Percentiles rank a stretch among this genome's conserved stretches.
Conservation (phyloP, 2,797 vertebrate species). For the Coreius guichenoti region DNA sequence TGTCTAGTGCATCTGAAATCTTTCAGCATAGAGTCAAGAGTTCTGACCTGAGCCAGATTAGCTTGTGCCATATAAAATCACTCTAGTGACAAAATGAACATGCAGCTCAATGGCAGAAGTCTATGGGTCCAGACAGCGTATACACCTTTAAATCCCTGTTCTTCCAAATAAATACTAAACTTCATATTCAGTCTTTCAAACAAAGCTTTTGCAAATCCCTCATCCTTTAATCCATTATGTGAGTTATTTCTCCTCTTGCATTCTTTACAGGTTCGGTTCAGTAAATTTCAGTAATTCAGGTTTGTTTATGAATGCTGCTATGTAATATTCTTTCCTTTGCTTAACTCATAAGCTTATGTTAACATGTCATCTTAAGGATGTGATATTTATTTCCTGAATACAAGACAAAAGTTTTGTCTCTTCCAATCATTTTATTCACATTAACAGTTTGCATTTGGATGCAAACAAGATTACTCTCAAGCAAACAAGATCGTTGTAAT, state of each 20-base stretch:
- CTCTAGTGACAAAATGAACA: constrained; percentile 38
- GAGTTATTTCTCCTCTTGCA: constrained; percentile 38
- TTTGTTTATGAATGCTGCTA: constrained; percentile 1
- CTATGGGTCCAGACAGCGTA: constrained; percentile 35
- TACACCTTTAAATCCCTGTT: neutral
- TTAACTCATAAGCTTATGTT: neutral
- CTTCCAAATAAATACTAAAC: constrained; percentile 45
- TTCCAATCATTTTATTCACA: neutral
- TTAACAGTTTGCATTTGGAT: neutral
- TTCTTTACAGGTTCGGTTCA: constrained; percentile 12
- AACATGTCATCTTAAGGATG: neutral
- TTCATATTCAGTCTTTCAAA: constrained; percentile 46
- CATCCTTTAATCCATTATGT: constrained; percentile 48
- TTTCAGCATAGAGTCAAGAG: constrained; percentile 37
- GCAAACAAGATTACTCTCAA: too few species aligned
- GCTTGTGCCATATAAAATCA: constrained; percentile 53
- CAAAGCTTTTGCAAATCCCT: constrained; percentile 30
- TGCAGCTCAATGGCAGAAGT: neutral
- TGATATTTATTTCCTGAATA: neutral
- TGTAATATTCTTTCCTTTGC: neutral
- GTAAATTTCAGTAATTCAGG: constrained; percentile 32
- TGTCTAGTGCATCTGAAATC: constrained; percentile 31
- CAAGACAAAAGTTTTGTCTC: neutral
- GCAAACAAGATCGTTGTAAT: neutral
- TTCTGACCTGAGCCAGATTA: constrained; percentile 53